phyloP scores from a whole-genome alignment of 2,888 invertebrate species.

The Chironomus tentans region DNA sequence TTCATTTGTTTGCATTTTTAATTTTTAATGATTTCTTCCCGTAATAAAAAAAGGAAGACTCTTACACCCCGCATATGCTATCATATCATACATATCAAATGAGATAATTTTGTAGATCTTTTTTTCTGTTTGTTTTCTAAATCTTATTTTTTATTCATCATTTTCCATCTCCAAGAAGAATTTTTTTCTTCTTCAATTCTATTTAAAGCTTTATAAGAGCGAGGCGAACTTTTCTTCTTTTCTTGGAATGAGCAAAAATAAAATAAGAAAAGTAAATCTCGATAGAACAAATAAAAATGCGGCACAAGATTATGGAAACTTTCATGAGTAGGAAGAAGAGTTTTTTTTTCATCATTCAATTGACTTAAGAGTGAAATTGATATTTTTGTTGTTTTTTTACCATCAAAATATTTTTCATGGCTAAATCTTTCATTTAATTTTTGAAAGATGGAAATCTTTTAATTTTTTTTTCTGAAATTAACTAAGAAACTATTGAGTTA shows the following conservation, averaged over 20 bases:
- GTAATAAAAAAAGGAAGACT: no score
- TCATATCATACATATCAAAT: not conserved
- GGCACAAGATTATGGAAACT: not conserved
- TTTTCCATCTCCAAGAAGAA: not conserved
- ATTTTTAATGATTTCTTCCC: no score
- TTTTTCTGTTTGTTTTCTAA: not conserved
- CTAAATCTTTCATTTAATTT: no score
- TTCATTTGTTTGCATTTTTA: no score
- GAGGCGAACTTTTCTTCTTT: not conserved
- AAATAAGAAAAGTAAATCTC: not conserved
- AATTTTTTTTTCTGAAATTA: no score
- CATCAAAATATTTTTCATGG: no score
- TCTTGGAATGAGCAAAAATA: not conserved
- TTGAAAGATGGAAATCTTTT: no score
- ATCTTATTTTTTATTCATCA: not conserved
- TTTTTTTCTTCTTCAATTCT: not conserved
- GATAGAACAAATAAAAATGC: not conserved
- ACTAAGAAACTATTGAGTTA: no score
- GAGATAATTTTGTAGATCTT: constrained; percentile 3
- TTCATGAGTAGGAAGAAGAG: not conserved
- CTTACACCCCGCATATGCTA: no score
- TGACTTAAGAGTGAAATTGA: constrained; percentile 11
- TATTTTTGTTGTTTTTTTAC: no score
- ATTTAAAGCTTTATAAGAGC: not conserved
- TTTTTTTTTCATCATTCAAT: not conserved